A percentile compares a stretch with the other conserved stretches of the same genome.
Evolutionary conservation across 2,797 vertebrate species (phyloP).

Genomic region (Spinibarbus caldwelli): DNA sequence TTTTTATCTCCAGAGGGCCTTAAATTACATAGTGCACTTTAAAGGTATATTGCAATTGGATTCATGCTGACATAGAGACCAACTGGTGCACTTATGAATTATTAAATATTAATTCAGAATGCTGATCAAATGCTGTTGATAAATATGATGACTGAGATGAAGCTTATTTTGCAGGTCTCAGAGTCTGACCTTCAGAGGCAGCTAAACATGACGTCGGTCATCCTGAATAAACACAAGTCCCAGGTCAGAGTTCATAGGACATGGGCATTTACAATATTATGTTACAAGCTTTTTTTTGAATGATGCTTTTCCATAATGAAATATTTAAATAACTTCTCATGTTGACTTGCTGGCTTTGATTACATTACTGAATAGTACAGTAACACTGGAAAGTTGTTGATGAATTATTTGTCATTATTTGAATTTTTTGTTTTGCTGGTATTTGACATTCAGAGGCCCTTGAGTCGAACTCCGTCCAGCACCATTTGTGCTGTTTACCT

Average conservation of each 20-base stretch:
- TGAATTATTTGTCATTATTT: background rate
- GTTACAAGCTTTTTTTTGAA: background rate
- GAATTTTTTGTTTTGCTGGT: background rate
- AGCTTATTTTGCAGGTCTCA: constrained; percentile 18
- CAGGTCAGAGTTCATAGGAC: constrained; percentile 27
- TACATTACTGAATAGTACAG: background rate
- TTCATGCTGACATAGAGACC: background rate
- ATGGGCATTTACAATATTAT: background rate
- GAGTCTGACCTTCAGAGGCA: constrained; percentile 74
- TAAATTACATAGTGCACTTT: background rate
- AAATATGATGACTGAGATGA: background rate
- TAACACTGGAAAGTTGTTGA: background rate
- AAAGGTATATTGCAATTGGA: background rate
- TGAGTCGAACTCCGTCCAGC: constrained; percentile 14
- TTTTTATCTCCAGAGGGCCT: background rate
- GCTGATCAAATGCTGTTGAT: background rate
- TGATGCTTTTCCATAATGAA: background rate
- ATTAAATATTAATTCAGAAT: background rate
- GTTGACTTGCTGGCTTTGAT: background rate
- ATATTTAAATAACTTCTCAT: background rate
- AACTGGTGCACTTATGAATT: background rate
- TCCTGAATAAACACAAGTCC: constrained; percentile 76
- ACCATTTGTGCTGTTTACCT: constrained; percentile 82
- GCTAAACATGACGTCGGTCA: constrained; percentile 74
- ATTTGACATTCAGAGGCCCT: constrained; percentile 1